Conservation (phyloP, 2,797 vertebrate genomes). For the Microctenopoma steveboyesi region DNA sequence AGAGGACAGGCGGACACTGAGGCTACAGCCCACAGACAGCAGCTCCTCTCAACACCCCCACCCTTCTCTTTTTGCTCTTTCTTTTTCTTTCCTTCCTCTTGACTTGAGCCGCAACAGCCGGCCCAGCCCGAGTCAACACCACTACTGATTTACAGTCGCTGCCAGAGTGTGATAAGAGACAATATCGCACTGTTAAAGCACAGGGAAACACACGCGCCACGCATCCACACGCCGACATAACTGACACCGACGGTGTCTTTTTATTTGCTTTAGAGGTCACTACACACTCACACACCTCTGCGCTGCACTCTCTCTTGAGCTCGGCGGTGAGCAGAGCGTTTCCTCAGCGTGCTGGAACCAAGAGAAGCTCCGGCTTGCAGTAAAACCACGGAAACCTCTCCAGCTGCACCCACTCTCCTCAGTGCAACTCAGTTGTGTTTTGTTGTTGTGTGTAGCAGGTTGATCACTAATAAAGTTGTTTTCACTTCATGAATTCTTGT, state of each 20-base stretch:
- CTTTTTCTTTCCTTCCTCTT: conserved; percentile 54
- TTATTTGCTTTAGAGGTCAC: conserved; percentile 66
- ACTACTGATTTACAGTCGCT: conserved; percentile 62
- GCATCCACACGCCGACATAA: conserved; percentile 38
- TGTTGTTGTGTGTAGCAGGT: conserved; percentile 70
- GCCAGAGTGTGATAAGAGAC: conserved; percentile 78
- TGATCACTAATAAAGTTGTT: conserved; percentile 79
- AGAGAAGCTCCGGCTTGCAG: conserved; percentile 20
- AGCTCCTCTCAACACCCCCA: conserved; percentile 23
- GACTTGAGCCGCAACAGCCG: conserved; percentile 61
- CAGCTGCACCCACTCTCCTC: conserved; percentile 17
- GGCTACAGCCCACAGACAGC: conserved; percentile 48
- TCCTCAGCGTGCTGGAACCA: conserved; percentile 13
- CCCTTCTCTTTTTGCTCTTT: conserved; percentile 26
- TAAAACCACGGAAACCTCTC: conserved; percentile 14
- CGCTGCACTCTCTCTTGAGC: conserved; percentile 55
- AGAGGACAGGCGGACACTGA: conserved; percentile 69
- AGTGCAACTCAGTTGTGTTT: conserved; percentile 71
- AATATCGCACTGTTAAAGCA: conserved; percentile 76
- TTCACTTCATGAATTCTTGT: conserved; percentile 65
- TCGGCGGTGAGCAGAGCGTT: conserved; percentile 10
- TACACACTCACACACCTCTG: conserved; percentile 55
- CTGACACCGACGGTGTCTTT: conserved; percentile 70
- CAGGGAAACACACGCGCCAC: conserved; percentile 61
- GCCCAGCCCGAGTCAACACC: conserved; percentile 47